These are phyloP conservation scores for Coenobita brevimanus DNA, from an alignment of 1,140 invertebrate genomes.

Conservation along the genomic window DNA sequence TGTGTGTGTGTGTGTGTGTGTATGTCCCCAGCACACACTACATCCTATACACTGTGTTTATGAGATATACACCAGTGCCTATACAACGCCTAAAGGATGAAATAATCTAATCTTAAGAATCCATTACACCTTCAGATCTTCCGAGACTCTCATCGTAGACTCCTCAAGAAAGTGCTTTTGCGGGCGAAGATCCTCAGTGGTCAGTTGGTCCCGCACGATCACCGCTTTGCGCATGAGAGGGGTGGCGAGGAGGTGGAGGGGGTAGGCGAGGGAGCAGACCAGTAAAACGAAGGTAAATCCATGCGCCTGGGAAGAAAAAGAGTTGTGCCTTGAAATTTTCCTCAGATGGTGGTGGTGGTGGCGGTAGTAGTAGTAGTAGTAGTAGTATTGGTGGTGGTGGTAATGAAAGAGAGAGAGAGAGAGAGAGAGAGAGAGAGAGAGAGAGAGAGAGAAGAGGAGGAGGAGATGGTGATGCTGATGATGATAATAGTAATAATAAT, in stretches of 20 bases:
- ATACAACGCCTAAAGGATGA: too few species aligned
- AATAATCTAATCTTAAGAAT: too few species aligned
- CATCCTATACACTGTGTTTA: too few species aligned
- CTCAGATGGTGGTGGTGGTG: background rate
- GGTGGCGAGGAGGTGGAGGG: conserved; percentile 50
- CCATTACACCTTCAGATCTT: too few species aligned
- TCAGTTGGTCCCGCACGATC: background rate
- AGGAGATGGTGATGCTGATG: background rate
- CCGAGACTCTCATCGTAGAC: too few species aligned
- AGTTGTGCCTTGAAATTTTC: background rate
- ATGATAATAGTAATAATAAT: too few species aligned
- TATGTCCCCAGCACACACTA: too few species aligned
- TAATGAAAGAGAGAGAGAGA: background rate
- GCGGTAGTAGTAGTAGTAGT: background rate
- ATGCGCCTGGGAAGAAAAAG: conserved; percentile 27
- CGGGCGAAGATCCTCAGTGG: too few species aligned
- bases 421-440: background rate
- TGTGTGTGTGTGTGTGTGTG: too few species aligned
- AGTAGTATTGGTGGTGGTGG: too few species aligned
- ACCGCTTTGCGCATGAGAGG: conserved; percentile 49
- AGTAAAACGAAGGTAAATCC: background rate
- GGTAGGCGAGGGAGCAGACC: conserved; percentile 5
- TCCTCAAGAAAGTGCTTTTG: too few species aligned
- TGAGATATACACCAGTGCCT: too few species aligned
- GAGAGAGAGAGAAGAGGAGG: background rate